phyloP scores from a whole-genome alignment of 2,113 vertebrate species.

The Synodontis membranacea region DNA sequence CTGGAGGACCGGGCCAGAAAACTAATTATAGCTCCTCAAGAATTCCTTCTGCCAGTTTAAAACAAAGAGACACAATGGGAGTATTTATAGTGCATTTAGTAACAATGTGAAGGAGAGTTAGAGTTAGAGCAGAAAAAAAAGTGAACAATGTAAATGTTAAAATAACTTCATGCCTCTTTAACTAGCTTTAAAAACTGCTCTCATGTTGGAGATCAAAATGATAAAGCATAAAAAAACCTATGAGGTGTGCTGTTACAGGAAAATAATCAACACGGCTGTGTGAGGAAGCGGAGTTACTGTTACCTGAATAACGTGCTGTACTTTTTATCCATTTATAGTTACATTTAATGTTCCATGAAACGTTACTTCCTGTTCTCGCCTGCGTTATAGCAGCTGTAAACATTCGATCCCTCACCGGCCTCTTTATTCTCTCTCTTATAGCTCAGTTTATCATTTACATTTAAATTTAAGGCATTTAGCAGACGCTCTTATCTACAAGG shows the following conservation, averaged over 20 bases:
- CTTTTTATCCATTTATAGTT: too few relatives aligned
- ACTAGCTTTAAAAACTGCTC: neutral
- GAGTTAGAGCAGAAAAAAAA: neutral
- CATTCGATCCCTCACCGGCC: neutral
- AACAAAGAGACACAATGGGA: conserved; percentile 3
- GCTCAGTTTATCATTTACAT: too few relatives aligned
- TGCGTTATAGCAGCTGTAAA: neutral
- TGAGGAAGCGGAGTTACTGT: neutral
- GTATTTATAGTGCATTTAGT: conserved; percentile 12
- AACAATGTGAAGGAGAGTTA: neutral
- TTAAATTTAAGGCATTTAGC: too few relatives aligned
- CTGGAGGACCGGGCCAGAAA: neutral
- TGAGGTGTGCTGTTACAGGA: neutral
- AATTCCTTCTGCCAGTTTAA: conserved; percentile 13
- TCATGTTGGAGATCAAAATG: neutral
- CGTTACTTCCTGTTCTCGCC: too few relatives aligned
- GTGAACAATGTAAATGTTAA: neutral
- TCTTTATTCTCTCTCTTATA: neutral
- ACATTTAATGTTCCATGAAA: neutral
- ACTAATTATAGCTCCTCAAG: conserved; percentile 24
- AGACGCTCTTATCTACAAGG: too few relatives aligned
- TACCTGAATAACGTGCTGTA: neutral
- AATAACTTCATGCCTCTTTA: neutral
- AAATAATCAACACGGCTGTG: neutral
- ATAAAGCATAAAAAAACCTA: neutral